Evolutionary conservation across 2,888 invertebrate species (phyloP).

Genomic region (Colletes collaris): DNA sequence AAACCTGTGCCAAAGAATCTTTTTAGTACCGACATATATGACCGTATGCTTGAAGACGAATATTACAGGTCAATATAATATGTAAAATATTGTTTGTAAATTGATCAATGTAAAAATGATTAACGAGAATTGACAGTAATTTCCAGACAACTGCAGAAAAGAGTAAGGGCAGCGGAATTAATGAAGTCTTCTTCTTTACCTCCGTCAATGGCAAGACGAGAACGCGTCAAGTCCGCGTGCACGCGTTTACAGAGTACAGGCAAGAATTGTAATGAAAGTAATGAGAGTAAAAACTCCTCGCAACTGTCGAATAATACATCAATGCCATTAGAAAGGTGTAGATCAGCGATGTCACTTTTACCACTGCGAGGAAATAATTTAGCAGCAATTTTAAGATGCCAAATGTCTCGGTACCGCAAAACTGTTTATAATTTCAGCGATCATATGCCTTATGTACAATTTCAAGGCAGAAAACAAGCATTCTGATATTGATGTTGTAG

Average conservation of each 20-base stretch:
- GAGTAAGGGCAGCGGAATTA: slow-evolving; percentile 89
- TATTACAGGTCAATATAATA: slow-evolving; percentile 86
- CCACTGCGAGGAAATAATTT: slow-evolving; percentile 84
- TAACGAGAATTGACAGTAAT: not conserved
- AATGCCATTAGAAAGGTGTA: slow-evolving; percentile 75
- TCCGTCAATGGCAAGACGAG: slow-evolving; percentile 88
- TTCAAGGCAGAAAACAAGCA: not conserved
- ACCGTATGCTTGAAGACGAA: slow-evolving; percentile 89
- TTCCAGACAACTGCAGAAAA: slow-evolving; percentile 84
- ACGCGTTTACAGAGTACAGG: slow-evolving; percentile 55
- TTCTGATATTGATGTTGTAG: slow-evolving; percentile 70
- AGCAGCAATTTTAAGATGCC: slow-evolving; percentile 86
- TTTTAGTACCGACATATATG: slow-evolving; percentile 89
- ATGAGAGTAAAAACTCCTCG: slow-evolving; percentile 19
- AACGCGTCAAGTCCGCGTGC: slow-evolving; percentile 79
- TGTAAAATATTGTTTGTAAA: not conserved
- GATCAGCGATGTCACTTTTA: slow-evolving; percentile 72
- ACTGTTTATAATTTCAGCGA: not conserved
- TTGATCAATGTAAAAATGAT: too few species aligned
- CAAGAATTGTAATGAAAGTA: slow-evolving; percentile 57
- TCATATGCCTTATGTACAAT: not conserved
- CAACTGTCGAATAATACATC: slow-evolving; percentile 38
- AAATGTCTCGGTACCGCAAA: slow-evolving; percentile 76
- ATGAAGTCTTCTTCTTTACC: slow-evolving; percentile 87
- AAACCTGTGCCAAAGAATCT: slow-evolving; percentile 89